These are phyloP conservation scores for Laticauda colubrina DNA, from an alignment of 2,113 vertebrate species.

Conservation along the genomic window DNA sequence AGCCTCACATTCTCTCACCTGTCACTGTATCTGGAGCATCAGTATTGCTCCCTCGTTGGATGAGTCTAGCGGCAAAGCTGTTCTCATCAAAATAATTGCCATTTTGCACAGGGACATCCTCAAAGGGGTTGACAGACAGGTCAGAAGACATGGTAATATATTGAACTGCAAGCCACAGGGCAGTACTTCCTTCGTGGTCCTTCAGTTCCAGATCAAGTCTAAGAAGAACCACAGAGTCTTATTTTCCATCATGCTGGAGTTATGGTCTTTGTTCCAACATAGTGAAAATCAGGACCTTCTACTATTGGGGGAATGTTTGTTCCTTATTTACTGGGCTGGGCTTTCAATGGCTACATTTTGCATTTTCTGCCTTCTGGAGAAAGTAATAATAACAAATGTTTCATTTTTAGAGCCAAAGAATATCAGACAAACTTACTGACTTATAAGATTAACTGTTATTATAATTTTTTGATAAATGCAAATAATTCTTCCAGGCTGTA, in stretches of 20 bases:
- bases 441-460: background rate
- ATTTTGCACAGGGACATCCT: slow-evolving; percentile 85
- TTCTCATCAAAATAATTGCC: slow-evolving; percentile 96
- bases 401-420: background rate
- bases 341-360: background rate
- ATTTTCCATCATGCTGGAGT: background rate
- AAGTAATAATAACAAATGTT: background rate
- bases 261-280: background rate
- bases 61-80: slow-evolving; percentile 91
- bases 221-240: slow-evolving; percentile 19
- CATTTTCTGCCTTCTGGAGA: background rate
- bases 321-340: background rate
- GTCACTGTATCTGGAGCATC: slow-evolving; percentile 83
- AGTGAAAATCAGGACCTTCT: background rate
- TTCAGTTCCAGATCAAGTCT: slow-evolving; percentile 94
- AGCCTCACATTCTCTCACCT: slow-evolving; percentile 71
- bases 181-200: slow-evolving; percentile 93
- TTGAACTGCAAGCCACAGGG: slow-evolving; percentile 95
- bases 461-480: background rate
- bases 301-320: background rate
- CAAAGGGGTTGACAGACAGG: slow-evolving; percentile 91
- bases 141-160: slow-evolving; percentile 90
- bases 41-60: slow-evolving; percentile 91
- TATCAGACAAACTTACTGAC: background rate
- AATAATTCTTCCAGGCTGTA: background rate